Conservation (phyloP, 2,797 vertebrate genomes). For the Artibeus lituratus region DNA sequence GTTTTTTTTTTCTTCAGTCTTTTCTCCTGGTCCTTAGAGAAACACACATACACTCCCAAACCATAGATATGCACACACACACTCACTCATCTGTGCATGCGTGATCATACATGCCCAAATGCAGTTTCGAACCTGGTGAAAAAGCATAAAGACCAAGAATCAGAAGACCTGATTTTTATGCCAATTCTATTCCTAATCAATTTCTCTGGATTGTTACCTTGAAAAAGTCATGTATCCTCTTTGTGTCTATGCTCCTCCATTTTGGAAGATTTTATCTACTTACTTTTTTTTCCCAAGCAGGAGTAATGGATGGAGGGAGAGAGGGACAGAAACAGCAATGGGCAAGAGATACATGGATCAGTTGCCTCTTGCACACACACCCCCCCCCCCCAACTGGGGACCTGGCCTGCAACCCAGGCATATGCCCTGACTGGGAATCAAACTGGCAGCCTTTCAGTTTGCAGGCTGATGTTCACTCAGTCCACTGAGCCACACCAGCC, state of each 20-base stretch:
- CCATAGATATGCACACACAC: not conserved
- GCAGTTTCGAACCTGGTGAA: not conserved
- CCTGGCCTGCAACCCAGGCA: not conserved
- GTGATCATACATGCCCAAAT: not conserved
- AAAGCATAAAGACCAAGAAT: not conserved
- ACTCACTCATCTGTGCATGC: not conserved
- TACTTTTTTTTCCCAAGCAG: not conserved
- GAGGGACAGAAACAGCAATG: not conserved
- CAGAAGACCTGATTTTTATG: not conserved
- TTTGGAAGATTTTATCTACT: not conserved
- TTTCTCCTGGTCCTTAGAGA: not conserved
- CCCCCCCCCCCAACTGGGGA: not conserved
- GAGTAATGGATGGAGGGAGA: not conserved
- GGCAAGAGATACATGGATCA: not conserved
- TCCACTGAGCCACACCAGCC: not conserved
- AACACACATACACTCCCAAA: not conserved
- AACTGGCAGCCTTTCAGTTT: not conserved
- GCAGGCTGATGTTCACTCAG: not conserved
- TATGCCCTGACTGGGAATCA: not conserved
- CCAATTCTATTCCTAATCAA: not conserved
- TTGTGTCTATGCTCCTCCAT: not conserved
- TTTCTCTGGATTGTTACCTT: slow-evolving; percentile 14
- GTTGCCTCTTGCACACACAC: not conserved
- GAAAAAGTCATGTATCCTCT: not conserved
- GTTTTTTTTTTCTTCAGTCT: not conserved